Evolutionary conservation across 2,888 invertebrate species (phyloP).

Genomic region (Anagyrus pseudococci): DNA sequence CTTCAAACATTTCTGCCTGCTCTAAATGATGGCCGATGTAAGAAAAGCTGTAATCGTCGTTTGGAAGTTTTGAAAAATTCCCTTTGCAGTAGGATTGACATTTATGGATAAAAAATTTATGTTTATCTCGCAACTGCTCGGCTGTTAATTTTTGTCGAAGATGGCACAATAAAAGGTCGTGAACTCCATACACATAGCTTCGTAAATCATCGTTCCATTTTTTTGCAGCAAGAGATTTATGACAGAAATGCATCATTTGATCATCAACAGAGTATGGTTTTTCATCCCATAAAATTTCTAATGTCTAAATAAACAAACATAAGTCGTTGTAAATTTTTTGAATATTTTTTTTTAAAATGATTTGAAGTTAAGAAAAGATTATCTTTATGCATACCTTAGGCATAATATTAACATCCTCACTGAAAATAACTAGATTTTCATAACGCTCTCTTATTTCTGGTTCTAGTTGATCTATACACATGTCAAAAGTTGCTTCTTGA

Average conservation of each 20-base stretch:
- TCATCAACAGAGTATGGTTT: constrained; percentile 65
- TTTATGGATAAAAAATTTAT: constrained; percentile 67
- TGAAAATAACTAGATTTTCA: constrained; percentile 71
- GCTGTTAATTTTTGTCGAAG: constrained; percentile 63
- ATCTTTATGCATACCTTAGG: constrained; percentile 60
- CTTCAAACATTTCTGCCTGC: constrained; percentile 64
- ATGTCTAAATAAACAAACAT: constrained; percentile 53
- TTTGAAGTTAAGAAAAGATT: no score
- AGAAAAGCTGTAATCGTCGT: constrained; percentile 77
- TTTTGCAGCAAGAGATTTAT: constrained; percentile 72
- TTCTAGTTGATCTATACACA: constrained; percentile 69
- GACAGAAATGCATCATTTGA: constrained; percentile 70
- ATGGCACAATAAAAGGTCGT: constrained; percentile 72
- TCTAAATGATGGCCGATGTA: constrained; percentile 76
- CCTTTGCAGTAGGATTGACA: constrained; percentile 65
- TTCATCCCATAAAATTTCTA: constrained; percentile 65
- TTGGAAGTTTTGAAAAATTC: constrained; percentile 68
- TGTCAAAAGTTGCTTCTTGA: constrained; percentile 56
- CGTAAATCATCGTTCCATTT: constrained; percentile 68
- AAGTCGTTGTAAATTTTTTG: constrained; percentile 9
- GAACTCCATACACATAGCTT: constrained; percentile 74
- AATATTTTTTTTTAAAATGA: no score
- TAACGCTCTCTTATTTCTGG: constrained; percentile 64
- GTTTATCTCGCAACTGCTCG: constrained; percentile 64
- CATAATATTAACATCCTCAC: constrained; percentile 74